A percentile compares a stretch with the other conserved stretches of the same genome.
Conservation (phyloP, 2,888 invertebrate genomes). For the Trissoscelio sp. region DNA sequence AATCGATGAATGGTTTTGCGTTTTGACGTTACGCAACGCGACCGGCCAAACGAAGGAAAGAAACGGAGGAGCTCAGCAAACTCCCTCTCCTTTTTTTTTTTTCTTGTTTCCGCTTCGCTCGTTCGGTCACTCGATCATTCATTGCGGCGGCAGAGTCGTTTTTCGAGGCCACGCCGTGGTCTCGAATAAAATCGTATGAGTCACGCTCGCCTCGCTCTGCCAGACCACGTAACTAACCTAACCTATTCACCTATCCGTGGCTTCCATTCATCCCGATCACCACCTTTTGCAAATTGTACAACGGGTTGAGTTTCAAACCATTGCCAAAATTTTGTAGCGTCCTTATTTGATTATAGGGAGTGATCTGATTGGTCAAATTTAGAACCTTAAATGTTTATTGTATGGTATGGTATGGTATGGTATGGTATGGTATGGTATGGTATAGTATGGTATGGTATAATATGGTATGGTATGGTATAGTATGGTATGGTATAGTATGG, state of each 20-base stretch:
- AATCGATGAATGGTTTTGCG: conserved; percentile 66
- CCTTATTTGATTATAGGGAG: too few species aligned
- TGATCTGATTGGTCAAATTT: too few species aligned
- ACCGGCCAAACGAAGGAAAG: conserved; percentile 44
- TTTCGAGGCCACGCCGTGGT: conserved; percentile 72
- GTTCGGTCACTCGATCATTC: conserved; percentile 72
- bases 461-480: too few species aligned
- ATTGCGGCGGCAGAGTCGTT: conserved; percentile 69
- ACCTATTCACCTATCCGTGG: conserved; percentile 61
- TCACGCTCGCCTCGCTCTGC: conserved; percentile 65
- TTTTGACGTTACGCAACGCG: conserved; percentile 66
- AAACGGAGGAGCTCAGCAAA: conserved; percentile 29
- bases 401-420: too few species aligned
- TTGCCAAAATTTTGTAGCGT: too few species aligned
- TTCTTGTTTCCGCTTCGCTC: conserved; percentile 43
- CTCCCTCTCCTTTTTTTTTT: conserved; percentile 41
- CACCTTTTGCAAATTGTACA: conserved; percentile 38
- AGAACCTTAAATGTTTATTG: too few species aligned
- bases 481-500: too few species aligned
- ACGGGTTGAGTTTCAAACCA: too few species aligned
- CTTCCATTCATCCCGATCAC: conserved; percentile 57
- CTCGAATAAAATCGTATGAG: conserved; percentile 71
- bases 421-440: too few species aligned
- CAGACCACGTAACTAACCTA: conserved; percentile 66
- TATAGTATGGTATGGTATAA: too few species aligned